Conservation (phyloP, 2,888 invertebrate species). For the Pasiphila rectangulata region DNA sequence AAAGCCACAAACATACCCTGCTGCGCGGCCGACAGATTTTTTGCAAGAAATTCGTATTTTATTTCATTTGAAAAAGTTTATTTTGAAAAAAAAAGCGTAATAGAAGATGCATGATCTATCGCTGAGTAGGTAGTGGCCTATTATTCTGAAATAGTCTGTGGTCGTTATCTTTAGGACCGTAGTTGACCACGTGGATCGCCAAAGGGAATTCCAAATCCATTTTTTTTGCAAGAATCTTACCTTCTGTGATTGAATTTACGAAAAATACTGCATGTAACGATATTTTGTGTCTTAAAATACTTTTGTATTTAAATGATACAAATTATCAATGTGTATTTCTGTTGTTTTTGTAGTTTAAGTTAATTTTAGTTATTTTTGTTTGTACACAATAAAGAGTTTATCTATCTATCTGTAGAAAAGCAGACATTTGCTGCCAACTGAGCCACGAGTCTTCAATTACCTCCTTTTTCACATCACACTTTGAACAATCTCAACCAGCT, state of each 20-base stretch:
- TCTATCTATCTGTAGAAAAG: no score
- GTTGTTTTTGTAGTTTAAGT: no score
- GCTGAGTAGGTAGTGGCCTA: slow-evolving; percentile 54
- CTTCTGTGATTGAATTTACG: no score
- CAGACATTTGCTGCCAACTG: no score
- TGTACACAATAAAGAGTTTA: no score
- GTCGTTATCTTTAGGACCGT: slow-evolving; percentile 36
- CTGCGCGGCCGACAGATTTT: slow-evolving; percentile 72
- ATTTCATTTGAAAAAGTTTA: slow-evolving; percentile 68
- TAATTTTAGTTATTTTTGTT: no score
- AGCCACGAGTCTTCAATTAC: no score
- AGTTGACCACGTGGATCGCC: slow-evolving; percentile 40
- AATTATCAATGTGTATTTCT: no score
- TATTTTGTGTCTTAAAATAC: no score
- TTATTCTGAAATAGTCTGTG: slow-evolving; percentile 60
- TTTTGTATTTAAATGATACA: no score
- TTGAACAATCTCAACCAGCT: background rate
- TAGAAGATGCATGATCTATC: slow-evolving; percentile 75
- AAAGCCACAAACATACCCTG: slow-evolving; percentile 76
- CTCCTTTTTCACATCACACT: no score
- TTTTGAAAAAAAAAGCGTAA: slow-evolving; percentile 64
- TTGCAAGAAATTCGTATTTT: slow-evolving; percentile 72
- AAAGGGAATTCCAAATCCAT: slow-evolving; percentile 44
- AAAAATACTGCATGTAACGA: no score
- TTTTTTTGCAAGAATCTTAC: background rate